Evolutionary conservation across 2,888 invertebrate species (phyloP).

Genomic region (Agrochola litura): DNA sequence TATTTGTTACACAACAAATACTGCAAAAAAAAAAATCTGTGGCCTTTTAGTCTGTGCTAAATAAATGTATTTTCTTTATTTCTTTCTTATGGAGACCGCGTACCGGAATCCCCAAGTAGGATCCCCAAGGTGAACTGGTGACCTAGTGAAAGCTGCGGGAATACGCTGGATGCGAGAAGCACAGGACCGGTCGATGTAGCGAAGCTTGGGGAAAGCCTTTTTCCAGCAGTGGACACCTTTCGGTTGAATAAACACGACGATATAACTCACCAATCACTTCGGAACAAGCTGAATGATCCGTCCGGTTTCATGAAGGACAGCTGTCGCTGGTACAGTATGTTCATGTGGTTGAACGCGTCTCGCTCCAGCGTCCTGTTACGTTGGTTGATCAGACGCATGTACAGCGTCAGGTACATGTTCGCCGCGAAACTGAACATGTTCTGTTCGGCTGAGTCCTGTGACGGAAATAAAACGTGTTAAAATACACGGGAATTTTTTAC

Average conservation of each 20-base stretch:
- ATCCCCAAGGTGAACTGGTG: background rate
- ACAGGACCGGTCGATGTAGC: background rate
- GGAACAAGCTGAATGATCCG: conserved; percentile 97
- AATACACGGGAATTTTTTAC: background rate
- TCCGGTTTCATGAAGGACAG: conserved; percentile 97
- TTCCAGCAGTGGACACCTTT: too few relatives aligned
- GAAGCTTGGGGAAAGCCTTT: too few relatives aligned
- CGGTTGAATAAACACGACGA: background rate
- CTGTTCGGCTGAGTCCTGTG: conserved; percentile 96
- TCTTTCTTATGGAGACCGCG: background rate
- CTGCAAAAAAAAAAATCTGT: too few relatives aligned
- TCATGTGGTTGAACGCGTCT: conserved; percentile 96
- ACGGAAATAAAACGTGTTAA: background rate
- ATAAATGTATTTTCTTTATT: background rate
- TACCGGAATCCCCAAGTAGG: background rate
- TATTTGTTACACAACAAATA: too few relatives aligned
- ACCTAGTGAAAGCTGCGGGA: background rate
- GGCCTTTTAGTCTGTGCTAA: too few relatives aligned
- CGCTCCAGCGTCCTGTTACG: conserved; percentile 95
- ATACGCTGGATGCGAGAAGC: background rate
- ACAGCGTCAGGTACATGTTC: conserved; percentile 97
- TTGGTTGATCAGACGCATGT: conserved; percentile 97
- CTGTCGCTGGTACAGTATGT: conserved; percentile 97
- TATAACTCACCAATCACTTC: conserved; percentile 95
- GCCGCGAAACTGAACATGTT: conserved; percentile 99